These are phyloP conservation scores for Ctenopoma kingsleyae DNA, from an alignment of 2,797 vertebrate genomes.

Conservation along the genomic window DNA sequence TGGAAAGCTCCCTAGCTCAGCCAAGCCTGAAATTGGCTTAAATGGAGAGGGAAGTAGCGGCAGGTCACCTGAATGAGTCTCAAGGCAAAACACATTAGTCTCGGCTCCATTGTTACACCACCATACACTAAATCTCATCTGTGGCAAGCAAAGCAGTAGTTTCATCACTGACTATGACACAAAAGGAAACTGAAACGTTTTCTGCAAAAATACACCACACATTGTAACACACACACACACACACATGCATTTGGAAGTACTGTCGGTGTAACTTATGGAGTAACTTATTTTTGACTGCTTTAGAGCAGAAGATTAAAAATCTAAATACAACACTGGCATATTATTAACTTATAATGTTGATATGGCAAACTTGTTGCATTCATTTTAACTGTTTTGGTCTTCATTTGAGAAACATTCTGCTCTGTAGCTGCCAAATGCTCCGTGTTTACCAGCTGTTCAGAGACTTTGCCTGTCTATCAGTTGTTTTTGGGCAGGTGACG, in stretches of 20 bases:
- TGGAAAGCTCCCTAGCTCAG: conserved; percentile 59
- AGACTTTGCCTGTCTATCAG: neutral
- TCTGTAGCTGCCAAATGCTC: neutral
- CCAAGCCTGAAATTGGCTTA: conserved; percentile 82
- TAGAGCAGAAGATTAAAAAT: neutral
- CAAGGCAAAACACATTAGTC: conserved; percentile 79
- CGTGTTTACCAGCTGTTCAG: neutral
- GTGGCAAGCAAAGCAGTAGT: conserved; percentile 46
- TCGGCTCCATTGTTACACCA: conserved; percentile 58
- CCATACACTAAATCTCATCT: conserved; percentile 65
- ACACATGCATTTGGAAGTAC: neutral
- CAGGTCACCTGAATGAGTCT: conserved; percentile 75
- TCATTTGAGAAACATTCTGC: no score
- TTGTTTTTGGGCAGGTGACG: neutral
- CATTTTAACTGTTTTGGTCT: neutral
- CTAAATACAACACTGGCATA: neutral
- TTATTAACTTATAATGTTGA: neutral
- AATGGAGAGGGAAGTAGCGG: conserved; percentile 69
- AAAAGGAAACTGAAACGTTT: conserved; percentile 32
- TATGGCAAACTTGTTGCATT: neutral
- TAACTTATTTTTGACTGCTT: no score
- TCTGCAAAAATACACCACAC: neutral
- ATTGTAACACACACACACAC: conserved; percentile 10
- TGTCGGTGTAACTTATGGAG: neutral
- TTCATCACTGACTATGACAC: conserved; percentile 57